Evolutionary conservation across 2,113 vertebrate genomes (phyloP).

Genomic region (Aspiorhynchus laticeps): DNA sequence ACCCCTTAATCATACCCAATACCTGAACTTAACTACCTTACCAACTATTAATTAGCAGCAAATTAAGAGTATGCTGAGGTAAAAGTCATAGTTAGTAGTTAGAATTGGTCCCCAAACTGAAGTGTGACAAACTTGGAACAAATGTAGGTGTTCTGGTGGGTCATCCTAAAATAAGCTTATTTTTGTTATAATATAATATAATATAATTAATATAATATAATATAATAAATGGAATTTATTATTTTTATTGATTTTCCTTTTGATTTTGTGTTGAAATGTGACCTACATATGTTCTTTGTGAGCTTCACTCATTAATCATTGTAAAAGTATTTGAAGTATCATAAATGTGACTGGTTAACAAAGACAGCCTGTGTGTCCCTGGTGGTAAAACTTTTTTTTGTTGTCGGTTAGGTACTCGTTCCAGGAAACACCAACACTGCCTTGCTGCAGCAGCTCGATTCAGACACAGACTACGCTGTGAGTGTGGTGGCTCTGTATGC

Average conservation of each 20-base stretch:
- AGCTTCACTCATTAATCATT: neutral
- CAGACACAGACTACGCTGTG: conserved; percentile 88
- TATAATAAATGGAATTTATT: too few relatives aligned
- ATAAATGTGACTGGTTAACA: neutral
- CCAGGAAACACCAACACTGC: conserved; percentile 82
- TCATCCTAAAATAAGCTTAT: neutral
- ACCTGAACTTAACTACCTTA: too few relatives aligned
- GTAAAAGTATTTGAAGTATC: neutral
- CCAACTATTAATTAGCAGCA: too few relatives aligned
- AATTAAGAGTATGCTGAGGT: too few relatives aligned
- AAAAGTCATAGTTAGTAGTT: too few relatives aligned
- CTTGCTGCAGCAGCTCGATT: conserved; percentile 82
- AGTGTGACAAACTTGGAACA: neutral
- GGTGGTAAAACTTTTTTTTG: conserved; percentile 6
- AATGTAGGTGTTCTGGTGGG: neutral
- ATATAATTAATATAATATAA: neutral
- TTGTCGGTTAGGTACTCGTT: conserved; percentile 80
- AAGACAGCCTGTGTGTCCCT: neutral
- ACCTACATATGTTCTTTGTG: neutral
- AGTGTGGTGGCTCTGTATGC: conserved; percentile 87
- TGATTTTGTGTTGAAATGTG: neutral
- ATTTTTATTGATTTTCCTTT: neutral
- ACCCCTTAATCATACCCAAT: too few relatives aligned
- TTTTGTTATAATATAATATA: neutral
- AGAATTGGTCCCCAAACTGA: too few relatives aligned